Base-by-base conservation (phyloP, 1,140 invertebrate species). In the Drosophila lacteicornis region DNA sequence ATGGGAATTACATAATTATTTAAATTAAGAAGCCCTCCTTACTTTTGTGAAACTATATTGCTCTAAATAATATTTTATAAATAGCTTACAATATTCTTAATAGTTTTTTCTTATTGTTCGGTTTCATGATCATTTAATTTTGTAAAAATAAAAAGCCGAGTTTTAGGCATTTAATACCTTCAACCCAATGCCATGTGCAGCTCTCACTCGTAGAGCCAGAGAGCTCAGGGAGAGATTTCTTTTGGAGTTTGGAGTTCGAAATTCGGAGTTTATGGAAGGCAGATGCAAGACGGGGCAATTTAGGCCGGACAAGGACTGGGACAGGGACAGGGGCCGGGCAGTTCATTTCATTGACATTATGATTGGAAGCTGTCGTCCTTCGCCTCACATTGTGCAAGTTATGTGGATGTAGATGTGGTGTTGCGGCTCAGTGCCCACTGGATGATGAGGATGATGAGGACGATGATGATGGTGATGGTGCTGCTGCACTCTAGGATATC, bases 261-360 rank as follows among this genome's bases (percentile, higher is more conserved):
- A 6, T 42, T 49, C 30, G 68, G 38, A 71, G 68, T 58, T 71
- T 68, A 66, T 55, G 51, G 33, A 67, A 67, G 67, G 49, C 63
- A 46, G 61, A 36, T 3, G 36, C 17, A 50, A 33, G 58, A 12
- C 3, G 15, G 9, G 33, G 47, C 46, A 51, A 55, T 38, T 55
- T 62, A 17, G 30, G 2, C 6, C 19, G 30, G 33, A 9, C n/a
- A 11, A 7, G 15, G 1, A 42, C 40, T n/a, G 40, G 15, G 15
- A 6, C 13, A 19, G 36, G 27, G 11, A 59, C 2, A 6, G 15
- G 25, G 47, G 38, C 3, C 3, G 38, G 49, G 17, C 59, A 60
- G 75, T 68, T 68, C 61, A 68, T 68, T 77, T 87, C 80, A 87
- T 88, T 88, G 84, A 62, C 84, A 88, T 87, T 87, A 88, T 88